A percentile compares a stretch with the other conserved stretches of the same genome.
Conservation (phyloP, 2,888 invertebrate genomes). For the Clunio marinus region DNA sequence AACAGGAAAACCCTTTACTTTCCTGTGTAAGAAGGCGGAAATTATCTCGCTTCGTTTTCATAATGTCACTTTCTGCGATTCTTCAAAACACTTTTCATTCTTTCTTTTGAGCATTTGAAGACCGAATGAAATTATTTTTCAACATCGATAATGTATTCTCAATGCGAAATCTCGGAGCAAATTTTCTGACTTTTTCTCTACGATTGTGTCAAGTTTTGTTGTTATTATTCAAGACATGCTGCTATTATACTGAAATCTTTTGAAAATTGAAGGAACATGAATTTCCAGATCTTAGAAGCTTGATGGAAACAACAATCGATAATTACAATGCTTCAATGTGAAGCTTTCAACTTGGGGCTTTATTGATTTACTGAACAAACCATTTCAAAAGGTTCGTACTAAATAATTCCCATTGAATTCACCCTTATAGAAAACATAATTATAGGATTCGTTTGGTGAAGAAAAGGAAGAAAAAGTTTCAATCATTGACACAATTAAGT, state of each 20-base stretch:
- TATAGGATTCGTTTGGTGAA: not conserved
- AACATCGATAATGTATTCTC: constrained; percentile 12
- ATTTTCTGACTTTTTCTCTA: not conserved
- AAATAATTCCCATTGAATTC: too few relatives aligned
- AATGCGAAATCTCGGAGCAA: not conserved
- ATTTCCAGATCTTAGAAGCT: too few relatives aligned
- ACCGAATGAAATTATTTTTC: not conserved
- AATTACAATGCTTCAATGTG: too few relatives aligned
- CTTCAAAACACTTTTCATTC: not conserved
- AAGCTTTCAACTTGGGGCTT: not conserved
- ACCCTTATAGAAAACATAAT: constrained; percentile 4
- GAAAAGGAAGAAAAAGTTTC: too few relatives aligned
- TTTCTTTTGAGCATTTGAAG: too few relatives aligned
- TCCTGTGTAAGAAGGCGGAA: constrained; percentile 4
- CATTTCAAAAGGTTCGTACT: not conserved
- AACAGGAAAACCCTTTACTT: constrained; percentile 5
- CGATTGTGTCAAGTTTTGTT: not conserved
- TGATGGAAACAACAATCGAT: too few relatives aligned
- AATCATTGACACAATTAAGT: not conserved
- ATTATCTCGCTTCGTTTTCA: constrained; percentile 10
- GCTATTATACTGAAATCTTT: constrained; percentile 17
- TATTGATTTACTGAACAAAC: constrained; percentile 21
- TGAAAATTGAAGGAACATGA: constrained; percentile 1
- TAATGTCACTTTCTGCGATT: not conserved
- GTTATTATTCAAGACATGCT: constrained; percentile 38